Base-by-base conservation (phyloP, 1,140 invertebrate genomes). In the Phenacoccus solenopsis region DNA sequence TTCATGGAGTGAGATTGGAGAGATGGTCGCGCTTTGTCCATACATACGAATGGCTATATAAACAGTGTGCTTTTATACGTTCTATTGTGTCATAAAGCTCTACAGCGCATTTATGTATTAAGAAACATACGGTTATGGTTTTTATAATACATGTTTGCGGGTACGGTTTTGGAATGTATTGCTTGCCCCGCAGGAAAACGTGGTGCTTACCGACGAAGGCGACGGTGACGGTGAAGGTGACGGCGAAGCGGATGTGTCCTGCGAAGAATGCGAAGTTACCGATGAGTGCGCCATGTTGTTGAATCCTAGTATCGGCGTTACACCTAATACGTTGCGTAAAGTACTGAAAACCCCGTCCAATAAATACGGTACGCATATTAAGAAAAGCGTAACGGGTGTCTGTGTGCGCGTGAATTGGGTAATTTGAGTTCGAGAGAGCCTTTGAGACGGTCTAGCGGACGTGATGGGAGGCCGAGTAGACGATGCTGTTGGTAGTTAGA, bases 221-320 rank as follows among this genome's bases (percentile, higher is more conserved):
- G 84, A 84, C 73, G 82, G 82, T 73, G 85, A 86, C 76, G 83
- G 83, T 22, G 59, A 64, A 64, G 59, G 59, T 75, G 84, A 83
- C 73, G 83, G 83, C 73, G 85, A 86, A 76, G 83, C 82, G 75
- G 85, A 86, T 76, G 83, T 82, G 75, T 79, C 76, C 59, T 75
- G 77, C 56, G 82, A 84, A 73, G 81, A 82, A 71, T 80, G 78
- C 78, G 84, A 86, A 75, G 85, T 90, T 22, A 88, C 90, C 38
- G 91, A 93, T 80, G 91, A 94, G 80, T 90, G 88, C 77, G 90
- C 89, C 70, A 88, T 91, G 76, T 82, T 94, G 24, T 83, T 94
- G 69, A 87, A 90, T 75, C 82, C 84, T 25, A 83, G 85, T 38
- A 57, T 57, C 57, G 67, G 68, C 67, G 61, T 68, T 22, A 68